These are phyloP conservation scores for Magallana nippona DNA, from an alignment of 2,888 invertebrate genomes.

Conservation along the genomic window DNA sequence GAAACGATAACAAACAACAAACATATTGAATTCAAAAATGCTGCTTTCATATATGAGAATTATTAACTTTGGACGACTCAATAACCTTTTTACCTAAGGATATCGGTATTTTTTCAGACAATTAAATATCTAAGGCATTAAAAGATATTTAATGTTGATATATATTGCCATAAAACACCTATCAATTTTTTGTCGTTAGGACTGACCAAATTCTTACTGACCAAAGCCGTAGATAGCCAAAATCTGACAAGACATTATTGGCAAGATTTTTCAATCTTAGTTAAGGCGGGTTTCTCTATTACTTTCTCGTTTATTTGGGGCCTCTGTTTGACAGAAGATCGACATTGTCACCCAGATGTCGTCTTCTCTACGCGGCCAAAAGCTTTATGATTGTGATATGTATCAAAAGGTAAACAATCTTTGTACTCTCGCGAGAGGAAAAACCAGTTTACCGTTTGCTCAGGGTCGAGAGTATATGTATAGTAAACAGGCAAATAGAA, in stretches of 20 bases:
- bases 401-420: constrained; percentile 11
- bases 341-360: background rate
- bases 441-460: constrained; percentile 5
- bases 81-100: no score
- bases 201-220: background rate
- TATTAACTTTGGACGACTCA: no score
- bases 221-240: constrained; percentile 2
- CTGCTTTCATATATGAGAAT: no score
- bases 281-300: background rate
- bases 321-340: constrained; percentile 4
- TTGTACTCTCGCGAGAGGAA: background rate
- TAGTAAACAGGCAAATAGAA: background rate
- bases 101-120: no score
- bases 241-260: background rate
- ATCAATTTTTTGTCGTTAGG: background rate
- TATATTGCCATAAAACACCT: no score
- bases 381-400: background rate
- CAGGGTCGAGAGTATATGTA: background rate
- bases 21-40: no score
- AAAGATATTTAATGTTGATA: no score
- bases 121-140: no score
- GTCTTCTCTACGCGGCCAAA: background rate
- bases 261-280: background rate
- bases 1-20: no score
- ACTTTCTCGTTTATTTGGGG: constrained; percentile 9